Evolutionary conservation across 2,113 vertebrate genomes (phyloP).

Genomic region (Bufo gargarizans): DNA sequence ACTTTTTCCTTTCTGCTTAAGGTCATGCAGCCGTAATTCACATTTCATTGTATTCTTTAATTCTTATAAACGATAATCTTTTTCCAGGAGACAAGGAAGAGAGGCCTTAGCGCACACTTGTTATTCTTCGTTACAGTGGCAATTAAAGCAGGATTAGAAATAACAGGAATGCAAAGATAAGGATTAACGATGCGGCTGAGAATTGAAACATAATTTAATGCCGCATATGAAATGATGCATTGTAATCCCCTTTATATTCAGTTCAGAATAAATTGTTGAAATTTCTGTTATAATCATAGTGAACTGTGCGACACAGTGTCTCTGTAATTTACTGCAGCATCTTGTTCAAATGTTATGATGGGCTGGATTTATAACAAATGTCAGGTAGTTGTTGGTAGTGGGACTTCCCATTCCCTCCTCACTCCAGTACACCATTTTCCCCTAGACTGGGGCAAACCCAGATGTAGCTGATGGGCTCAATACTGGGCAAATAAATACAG

Average conservation of each 20-base stretch:
- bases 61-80: background rate
- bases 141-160: conserved; percentile 22
- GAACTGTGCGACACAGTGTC: too few relatives aligned
- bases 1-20: background rate
- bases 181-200: background rate
- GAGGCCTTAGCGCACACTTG: background rate
- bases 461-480: too few relatives aligned
- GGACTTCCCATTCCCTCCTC: too few relatives aligned
- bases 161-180: background rate
- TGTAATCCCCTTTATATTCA: background rate
- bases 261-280: background rate
- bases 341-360: too few relatives aligned
- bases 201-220: background rate
- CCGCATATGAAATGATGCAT: background rate
- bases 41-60: background rate
- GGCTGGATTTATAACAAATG: too few relatives aligned
- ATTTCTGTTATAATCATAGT: background rate
- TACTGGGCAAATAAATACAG: too few relatives aligned
- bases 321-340: too few relatives aligned
- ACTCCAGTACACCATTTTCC: too few relatives aligned
- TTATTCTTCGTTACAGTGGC: background rate
- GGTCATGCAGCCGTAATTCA: background rate
- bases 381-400: too few relatives aligned
- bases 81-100: conserved; percentile 8
- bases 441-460: too few relatives aligned